A percentile compares a stretch with the other conserved stretches of the same genome.
Conservation (phyloP, 2,888 invertebrate species). For the Lasioglossum zephyrum region DNA sequence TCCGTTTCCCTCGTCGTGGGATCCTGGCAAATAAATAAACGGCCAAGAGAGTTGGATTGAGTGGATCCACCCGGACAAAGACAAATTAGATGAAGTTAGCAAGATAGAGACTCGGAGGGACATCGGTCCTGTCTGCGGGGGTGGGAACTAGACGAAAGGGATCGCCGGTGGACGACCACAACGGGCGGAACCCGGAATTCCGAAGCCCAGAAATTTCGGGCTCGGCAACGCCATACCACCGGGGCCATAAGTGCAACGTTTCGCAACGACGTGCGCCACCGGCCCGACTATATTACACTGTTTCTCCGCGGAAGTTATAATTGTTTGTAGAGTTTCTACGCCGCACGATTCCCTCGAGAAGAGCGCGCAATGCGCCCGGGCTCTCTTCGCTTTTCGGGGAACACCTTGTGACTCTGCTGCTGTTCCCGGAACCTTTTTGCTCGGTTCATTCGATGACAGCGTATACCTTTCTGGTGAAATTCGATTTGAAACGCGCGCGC, state of each 20-base stretch:
- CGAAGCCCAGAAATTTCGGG: constrained; percentile 60
- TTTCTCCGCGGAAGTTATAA: constrained; percentile 77
- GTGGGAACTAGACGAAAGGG: constrained; percentile 30
- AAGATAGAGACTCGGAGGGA: constrained; percentile 47
- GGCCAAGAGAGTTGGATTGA: constrained; percentile 36
- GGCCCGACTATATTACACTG: constrained; percentile 52
- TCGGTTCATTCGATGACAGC: not conserved
- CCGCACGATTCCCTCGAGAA: constrained; percentile 65
- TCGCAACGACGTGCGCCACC: constrained; percentile 60
- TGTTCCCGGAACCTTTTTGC: constrained; percentile 34
- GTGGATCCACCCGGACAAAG: constrained; percentile 49
- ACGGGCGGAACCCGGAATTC: constrained; percentile 56
- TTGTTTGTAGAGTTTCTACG: constrained; percentile 76
- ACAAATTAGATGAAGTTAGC: constrained; percentile 57
- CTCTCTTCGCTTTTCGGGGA: constrained; percentile 39
- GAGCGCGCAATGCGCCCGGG: constrained; percentile 21
- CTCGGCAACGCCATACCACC: constrained; percentile 64
- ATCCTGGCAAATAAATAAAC: constrained; percentile 44
- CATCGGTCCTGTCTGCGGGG: not conserved
- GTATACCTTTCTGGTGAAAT: not conserved
- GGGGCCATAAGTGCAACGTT: constrained; percentile 76
- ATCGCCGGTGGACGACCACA: constrained; percentile 60
- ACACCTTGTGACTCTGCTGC: constrained; percentile 44
- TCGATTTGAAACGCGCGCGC: not conserved
- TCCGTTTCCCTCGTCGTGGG: not conserved